Conservation (phyloP, 2,113 vertebrate genomes). For the Oncorhynchus kisutch region DNA sequence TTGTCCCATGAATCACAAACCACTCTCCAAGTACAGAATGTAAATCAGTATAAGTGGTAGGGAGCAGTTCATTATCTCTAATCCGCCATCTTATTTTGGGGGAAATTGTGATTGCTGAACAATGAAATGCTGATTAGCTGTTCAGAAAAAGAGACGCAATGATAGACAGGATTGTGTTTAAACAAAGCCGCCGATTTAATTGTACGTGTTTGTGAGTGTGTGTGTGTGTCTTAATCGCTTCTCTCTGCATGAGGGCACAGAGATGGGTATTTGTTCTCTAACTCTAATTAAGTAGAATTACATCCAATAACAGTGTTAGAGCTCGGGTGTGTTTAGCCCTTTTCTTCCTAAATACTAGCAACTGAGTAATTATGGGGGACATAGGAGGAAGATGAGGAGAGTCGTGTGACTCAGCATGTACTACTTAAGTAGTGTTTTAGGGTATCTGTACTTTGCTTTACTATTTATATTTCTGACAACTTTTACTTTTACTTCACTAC, state of each 20-base stretch:
- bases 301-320: slow-evolving; percentile 51
- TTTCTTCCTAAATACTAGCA: slow-evolving; percentile 34
- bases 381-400: slow-evolving; percentile 5
- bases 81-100: slow-evolving; percentile 63
- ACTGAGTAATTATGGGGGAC: slow-evolving; percentile 21
- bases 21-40: slow-evolving; percentile 24
- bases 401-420: not conserved
- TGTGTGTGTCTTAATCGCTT: slow-evolving; percentile 55
- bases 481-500: too few species aligned
- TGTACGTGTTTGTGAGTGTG: too few species aligned
- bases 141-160: slow-evolving; percentile 52
- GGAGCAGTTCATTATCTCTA: slow-evolving; percentile 62
- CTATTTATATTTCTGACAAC: too few species aligned
- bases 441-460: too few species aligned
- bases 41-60: slow-evolving; percentile 37
- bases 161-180: slow-evolving; percentile 69
- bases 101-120: slow-evolving; percentile 67
- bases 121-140: slow-evolving; percentile 66
- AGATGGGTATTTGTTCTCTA: slow-evolving; percentile 52
- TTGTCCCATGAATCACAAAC: slow-evolving; percentile 37
- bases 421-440: too few species aligned
- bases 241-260: slow-evolving; percentile 47
- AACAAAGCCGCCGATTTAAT: slow-evolving; percentile 52
- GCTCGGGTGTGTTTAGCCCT: slow-evolving; percentile 1
- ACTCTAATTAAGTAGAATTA: slow-evolving; percentile 65